phyloP scores from a whole-genome alignment of 2,888 invertebrate genomes.

The Drosophila percnosoma region DNA sequence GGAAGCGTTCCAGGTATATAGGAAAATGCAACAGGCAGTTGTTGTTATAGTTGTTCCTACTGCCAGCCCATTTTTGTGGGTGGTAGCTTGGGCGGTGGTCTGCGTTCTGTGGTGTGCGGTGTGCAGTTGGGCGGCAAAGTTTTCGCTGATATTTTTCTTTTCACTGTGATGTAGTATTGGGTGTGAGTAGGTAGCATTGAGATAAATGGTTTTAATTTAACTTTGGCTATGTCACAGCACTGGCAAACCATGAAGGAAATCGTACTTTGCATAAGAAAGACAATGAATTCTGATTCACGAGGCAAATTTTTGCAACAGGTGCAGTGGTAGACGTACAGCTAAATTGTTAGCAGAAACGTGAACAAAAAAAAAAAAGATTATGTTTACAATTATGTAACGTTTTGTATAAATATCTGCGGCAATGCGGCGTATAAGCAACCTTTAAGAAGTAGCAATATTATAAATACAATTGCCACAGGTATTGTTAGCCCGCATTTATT shows the following conservation, averaged over 20 bases:
- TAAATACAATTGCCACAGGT: constrained; percentile 32
- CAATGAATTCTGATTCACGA: constrained; percentile 43
- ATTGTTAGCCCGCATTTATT: constrained; percentile 33
- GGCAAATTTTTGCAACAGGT: constrained; percentile 62
- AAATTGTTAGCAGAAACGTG: constrained; percentile 8
- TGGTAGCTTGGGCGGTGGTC: constrained; percentile 13
- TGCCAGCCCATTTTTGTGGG: constrained; percentile 27
- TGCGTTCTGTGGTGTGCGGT: background rate
- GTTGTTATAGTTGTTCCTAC: constrained; percentile 57
- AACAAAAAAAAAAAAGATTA: background rate
- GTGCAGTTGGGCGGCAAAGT: constrained; percentile 32
- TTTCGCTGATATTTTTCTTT: constrained; percentile 49
- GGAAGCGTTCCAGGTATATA: constrained; percentile 65
- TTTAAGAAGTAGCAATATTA: constrained; percentile 7
- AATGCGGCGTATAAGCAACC: constrained; percentile 38
- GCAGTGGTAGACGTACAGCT: constrained; percentile 17
- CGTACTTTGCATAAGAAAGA: constrained; percentile 45
- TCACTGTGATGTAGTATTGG: background rate
- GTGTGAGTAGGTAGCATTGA: constrained; percentile 21
- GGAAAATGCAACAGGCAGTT: constrained; percentile 77
- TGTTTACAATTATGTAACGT: constrained; percentile 12
- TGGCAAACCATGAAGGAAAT: constrained; percentile 12
- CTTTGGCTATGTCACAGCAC: constrained; percentile 59
- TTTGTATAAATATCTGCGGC: constrained; percentile 3
- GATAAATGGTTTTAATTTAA: constrained; percentile 73